Conservation (phyloP, 1,140 invertebrate genomes). For the Mylabris phalerata region DNA sequence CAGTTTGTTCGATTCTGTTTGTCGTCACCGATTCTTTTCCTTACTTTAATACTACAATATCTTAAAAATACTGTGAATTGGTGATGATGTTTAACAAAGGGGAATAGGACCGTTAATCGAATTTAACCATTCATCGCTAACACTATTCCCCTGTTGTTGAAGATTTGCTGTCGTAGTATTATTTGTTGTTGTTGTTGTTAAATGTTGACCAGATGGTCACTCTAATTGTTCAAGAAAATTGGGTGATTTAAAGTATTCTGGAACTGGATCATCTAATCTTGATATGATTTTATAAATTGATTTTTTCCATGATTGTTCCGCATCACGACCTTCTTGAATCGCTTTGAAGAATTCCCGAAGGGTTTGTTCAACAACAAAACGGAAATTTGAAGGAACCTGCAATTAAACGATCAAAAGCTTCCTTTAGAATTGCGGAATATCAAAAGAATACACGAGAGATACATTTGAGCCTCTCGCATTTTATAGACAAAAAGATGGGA, state of each 20-base stretch:
- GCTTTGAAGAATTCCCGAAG: constrained; percentile 98
- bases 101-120: too few relatives aligned
- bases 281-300: constrained; percentile 99
- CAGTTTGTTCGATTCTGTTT: constrained; percentile 27
- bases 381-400: constrained; percentile 95
- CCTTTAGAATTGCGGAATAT: too few relatives aligned
- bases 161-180: too few relatives aligned
- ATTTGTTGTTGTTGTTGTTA: constrained; percentile 7
- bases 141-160: too few relatives aligned
- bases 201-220: constrained; percentile 50
- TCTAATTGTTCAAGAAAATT: constrained; percentile 99
- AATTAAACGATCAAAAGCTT: constrained; percentile 19
- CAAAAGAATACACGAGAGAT: background rate
- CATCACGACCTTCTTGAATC: constrained; percentile 90
- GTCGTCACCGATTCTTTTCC: constrained; percentile 40
- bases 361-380: constrained; percentile 93
- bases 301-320: constrained; percentile 99
- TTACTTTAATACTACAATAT: constrained; percentile 7
- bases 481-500: background rate
- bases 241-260: constrained; percentile 98
- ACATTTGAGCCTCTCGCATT: too few relatives aligned
- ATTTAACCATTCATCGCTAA: too few relatives aligned
- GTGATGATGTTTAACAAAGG: too few relatives aligned
- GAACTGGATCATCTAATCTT: constrained; percentile 94
- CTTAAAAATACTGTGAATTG: too few relatives aligned